Evolutionary conservation across 2,113 vertebrate species (phyloP).

Genomic region (Cyprinus carpio): DNA sequence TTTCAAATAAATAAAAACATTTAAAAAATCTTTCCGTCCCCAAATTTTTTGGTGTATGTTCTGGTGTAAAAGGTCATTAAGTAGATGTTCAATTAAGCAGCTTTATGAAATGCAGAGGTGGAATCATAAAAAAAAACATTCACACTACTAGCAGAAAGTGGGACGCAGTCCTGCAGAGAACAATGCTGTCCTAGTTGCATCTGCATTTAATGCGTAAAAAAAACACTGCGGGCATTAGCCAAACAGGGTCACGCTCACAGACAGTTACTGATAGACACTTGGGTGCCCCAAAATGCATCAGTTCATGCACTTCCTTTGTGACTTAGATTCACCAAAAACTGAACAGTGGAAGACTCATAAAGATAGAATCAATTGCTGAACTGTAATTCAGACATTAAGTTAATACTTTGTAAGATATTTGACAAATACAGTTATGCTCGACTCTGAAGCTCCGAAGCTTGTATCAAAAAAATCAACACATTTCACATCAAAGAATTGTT

Average conservation of each 20-base stretch:
- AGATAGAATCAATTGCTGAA: not conserved
- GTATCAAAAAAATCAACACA: no score
- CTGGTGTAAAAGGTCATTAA: not conserved
- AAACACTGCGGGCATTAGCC: not conserved
- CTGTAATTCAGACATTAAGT: not conserved
- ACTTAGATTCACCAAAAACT: conserved; percentile 1
- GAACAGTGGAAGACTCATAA: not conserved
- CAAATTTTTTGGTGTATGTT: not conserved
- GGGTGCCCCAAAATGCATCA: not conserved
- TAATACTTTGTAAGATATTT: not conserved
- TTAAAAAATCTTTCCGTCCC: not conserved
- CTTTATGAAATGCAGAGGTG: not conserved
- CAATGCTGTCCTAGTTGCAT: not conserved
- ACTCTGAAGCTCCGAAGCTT: no score
- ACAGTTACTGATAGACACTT: not conserved
- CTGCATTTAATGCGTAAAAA: not conserved
- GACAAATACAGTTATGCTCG: not conserved
- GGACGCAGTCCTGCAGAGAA: not conserved
- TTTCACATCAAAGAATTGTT: no score
- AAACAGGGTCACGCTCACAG: not conserved
- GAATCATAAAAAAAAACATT: not conserved
- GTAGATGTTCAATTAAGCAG: not conserved
- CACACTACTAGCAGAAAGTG: not conserved
- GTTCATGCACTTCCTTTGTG: not conserved
- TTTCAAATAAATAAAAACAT: not conserved